Evolutionary conservation across 2,888 invertebrate genomes (phyloP), one percentile per base, ranked within the genome.

Genomic region (Orthosia gracilis): DNA sequence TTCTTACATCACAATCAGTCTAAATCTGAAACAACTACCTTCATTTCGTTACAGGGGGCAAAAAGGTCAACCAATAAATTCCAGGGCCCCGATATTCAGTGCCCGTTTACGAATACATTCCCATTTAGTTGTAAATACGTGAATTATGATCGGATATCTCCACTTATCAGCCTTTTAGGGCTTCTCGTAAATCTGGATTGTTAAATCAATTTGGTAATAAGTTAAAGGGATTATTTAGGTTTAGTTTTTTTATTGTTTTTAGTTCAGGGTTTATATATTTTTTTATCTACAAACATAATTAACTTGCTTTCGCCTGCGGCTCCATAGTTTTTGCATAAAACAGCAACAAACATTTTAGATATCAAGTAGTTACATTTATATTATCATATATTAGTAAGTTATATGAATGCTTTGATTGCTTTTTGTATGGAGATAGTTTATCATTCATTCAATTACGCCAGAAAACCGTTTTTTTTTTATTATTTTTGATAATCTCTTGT

Each of bases 41-140:
- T 66, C 62, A 80, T 71, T 80, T 71, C 23, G 75, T 68, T 85
- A 80, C 70, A 80, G 65, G 47, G 72, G 73, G 72, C 76, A 80
- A 86, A 89, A 88, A 91, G 89, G 89, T 88, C 87, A 76, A 78
- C 23, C 57, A 50, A 88, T 88, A 85, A 88, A 87, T 87, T 84
- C 26, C 66, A 59, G 65, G 65, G 72, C 52, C 57, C 69, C 59
- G 65, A 76, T 76, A 73, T 76, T 64, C 67, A 61, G 58, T 57
- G 58, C 59, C 58, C 81, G 62, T 83, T 83, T 84, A 73, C 76
- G 69, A 17, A 75, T 75, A 74, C 67, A 81, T 84, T 63, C 85
- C 66, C 45, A 57, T 81, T 82, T 75, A 72, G 62, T 62, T 57
- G 76, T 75, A 80, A 82, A 84, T 70, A 55, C 70, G 71, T 80